These are phyloP conservation scores for Eupristina koningsbergeri DNA, from an alignment of 1,140 invertebrate genomes.

Conservation along the genomic window DNA sequence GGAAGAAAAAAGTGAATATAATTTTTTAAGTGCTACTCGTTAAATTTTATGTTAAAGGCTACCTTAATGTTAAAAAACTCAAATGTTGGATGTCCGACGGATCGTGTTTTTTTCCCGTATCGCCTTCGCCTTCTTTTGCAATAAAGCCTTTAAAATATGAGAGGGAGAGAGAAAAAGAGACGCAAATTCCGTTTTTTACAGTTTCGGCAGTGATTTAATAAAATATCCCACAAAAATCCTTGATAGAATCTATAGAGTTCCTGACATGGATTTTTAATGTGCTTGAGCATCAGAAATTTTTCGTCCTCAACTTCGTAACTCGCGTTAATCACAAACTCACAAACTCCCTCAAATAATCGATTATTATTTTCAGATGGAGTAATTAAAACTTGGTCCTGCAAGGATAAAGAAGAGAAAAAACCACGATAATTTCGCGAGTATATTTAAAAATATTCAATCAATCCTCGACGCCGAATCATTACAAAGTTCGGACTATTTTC, in stretches of 20 bases:
- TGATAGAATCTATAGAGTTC: not conserved
- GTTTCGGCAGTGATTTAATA: not conserved
- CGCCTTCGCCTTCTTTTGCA: not conserved
- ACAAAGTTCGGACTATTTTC: slow-evolving; percentile 25
- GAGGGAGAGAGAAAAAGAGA: too few relatives aligned
- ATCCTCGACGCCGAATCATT: not conserved
- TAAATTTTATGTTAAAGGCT: slow-evolving; percentile 35
- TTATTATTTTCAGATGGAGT: not conserved
- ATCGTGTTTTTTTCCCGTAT: not conserved
- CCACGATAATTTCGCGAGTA: slow-evolving; percentile 1
- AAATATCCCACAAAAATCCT: not conserved
- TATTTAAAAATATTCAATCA: not conserved
- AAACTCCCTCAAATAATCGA: not conserved
- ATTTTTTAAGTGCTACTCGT: slow-evolving; percentile 38
- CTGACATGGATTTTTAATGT: not conserved
- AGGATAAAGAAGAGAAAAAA: not conserved
- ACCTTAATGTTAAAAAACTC: slow-evolving; percentile 19
- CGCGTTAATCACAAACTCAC: not conserved
- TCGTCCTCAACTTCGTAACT: too few relatives aligned
- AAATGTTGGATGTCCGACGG: not conserved
- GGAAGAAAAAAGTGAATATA: slow-evolving; percentile 14
- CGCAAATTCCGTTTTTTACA: not conserved
- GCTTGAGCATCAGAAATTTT: not conserved
- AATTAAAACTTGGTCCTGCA: slow-evolving; percentile 24
- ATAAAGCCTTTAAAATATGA: slow-evolving; percentile 14